Base-by-base conservation (phyloP, 2,888 invertebrate species). In the Cyaniris semiargus region DNA sequence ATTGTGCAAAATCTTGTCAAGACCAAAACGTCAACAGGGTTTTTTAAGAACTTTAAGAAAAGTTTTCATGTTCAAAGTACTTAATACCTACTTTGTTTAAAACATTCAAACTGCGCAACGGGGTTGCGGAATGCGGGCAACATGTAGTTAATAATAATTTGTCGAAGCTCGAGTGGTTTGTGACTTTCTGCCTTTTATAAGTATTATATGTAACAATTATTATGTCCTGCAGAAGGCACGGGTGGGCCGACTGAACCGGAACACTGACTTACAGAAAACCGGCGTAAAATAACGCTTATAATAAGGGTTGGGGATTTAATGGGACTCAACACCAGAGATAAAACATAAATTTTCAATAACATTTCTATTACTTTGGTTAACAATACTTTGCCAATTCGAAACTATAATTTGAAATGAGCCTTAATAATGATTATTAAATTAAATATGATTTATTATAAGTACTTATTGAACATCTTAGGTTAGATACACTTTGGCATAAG, bases 401-500 rank as follows among this genome's bases (percentile, higher is more conserved):
- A 60, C 6, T n/a, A 15, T 15, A 53, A 74, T 21, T 74, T 71
- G 7, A 44, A 72, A 72, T 44, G 23, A 31, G 8, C 66, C 21
- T 15, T 27, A 15, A 31, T 13, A 31, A 23, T 5, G 13, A 31
- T 66, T 31, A 66, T 15, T 27, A 27, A 66, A 66, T 27, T 18
- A 66, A 66, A 66, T 66, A 31, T 66, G 27, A 66, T 66, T 66
- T 66, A 66, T 5, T 27, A 66, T 60, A 66, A 7, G 13, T 15
- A 66, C 15, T 66, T 31, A 15, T 60, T 60, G 10, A 60, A 60
- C 10, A 60, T 66, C 27, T 66, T 66, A 66, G 66, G 27, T 66
- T 31, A 21, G 21, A 58, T 58, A 66, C 15, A 66, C 66, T 66
- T 66, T 66, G 66, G 66, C 66, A 60, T 13, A 60, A 60, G 66